phyloP scores from a whole-genome alignment of 2,888 invertebrate species.

The Gnatocerus cornutus region DNA sequence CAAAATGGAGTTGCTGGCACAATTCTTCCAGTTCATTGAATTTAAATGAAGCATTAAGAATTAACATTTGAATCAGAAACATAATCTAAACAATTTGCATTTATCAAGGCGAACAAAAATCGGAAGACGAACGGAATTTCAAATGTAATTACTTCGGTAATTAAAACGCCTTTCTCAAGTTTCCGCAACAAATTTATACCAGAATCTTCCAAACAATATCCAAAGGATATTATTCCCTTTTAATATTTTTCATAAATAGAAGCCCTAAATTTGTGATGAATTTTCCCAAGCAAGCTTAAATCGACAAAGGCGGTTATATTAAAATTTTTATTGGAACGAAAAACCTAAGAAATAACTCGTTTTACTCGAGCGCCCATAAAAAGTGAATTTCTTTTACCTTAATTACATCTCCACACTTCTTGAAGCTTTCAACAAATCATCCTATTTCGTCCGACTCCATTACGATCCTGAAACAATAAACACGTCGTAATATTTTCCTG shows the following conservation, averaged over 20 bases:
- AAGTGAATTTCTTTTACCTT: conserved; percentile 31
- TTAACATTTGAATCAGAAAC: conserved; percentile 30
- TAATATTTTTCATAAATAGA: conserved; percentile 21
- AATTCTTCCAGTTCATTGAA: conserved; percentile 19
- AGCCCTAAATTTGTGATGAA: conserved; percentile 20
- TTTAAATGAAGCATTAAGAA: conserved; percentile 33
- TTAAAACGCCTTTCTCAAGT: conserved; percentile 40
- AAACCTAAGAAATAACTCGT: background rate
- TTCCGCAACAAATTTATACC: conserved; percentile 28
- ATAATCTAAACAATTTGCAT: conserved; percentile 43
- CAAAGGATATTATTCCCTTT: conserved; percentile 25
- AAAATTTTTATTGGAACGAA: conserved; percentile 2
- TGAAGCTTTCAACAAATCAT: conserved; percentile 31
- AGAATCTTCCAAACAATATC: conserved; percentile 22
- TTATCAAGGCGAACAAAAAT: conserved; percentile 37
- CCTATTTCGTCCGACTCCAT: conserved; percentile 27
- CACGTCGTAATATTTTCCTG: conserved; percentile 10
- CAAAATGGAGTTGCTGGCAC: background rate
- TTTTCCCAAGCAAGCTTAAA: conserved; percentile 9
- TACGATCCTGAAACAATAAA: conserved; percentile 41
- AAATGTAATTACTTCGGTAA: conserved; percentile 42
- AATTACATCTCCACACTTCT: conserved; percentile 34
- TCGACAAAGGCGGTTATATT: conserved; percentile 23
- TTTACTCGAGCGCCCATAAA: conserved; percentile 1
- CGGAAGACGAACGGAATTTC: conserved; percentile 25